Conservation (phyloP, 1,140 invertebrate genomes). For the Cherax destructor region DNA sequence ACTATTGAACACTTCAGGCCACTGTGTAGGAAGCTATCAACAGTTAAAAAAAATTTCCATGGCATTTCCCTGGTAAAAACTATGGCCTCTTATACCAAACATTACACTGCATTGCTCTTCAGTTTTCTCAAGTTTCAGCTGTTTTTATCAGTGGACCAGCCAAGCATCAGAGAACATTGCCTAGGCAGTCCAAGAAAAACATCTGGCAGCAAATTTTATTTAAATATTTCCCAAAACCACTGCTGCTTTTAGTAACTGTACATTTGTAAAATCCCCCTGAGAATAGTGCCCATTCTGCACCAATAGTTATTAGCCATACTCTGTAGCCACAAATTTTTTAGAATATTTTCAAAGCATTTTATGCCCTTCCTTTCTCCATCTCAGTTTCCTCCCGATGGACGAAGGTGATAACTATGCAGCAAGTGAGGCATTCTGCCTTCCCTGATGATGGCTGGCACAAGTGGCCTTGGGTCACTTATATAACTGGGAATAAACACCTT, state of each 20-base stretch:
- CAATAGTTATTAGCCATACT: slow-evolving; percentile 12
- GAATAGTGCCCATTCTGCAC: slow-evolving; percentile 28
- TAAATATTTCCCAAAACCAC: not conserved
- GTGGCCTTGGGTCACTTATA: slow-evolving; percentile 47
- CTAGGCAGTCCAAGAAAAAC: slow-evolving; percentile 20
- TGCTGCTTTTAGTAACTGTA: not conserved
- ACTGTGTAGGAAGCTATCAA: slow-evolving; percentile 7
- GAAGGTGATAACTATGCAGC: slow-evolving; percentile 33
- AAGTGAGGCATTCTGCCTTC: slow-evolving; percentile 54
- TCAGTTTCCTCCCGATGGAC: not conserved
- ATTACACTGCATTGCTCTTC: not conserved
- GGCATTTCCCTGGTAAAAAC: slow-evolving; percentile 11
- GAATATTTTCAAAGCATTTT: not conserved
- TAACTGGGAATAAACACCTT: slow-evolving; percentile 38
- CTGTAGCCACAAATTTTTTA: not conserved
- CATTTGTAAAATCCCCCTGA: slow-evolving; percentile 47
- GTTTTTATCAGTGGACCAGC: slow-evolving; percentile 29
- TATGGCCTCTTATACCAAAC: not conserved
- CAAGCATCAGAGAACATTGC: slow-evolving; percentile 26
- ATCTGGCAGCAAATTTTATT: not conserved
- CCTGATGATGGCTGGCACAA: slow-evolving; percentile 42
- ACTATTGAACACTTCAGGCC: not conserved
- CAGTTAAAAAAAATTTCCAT: slow-evolving; percentile 6
- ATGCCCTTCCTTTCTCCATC: not conserved
- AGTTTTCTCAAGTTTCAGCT: slow-evolving; percentile 47